Evolutionary conservation across 2,113 vertebrate species (phyloP).

Genomic region (Pterophyllum scalare): DNA sequence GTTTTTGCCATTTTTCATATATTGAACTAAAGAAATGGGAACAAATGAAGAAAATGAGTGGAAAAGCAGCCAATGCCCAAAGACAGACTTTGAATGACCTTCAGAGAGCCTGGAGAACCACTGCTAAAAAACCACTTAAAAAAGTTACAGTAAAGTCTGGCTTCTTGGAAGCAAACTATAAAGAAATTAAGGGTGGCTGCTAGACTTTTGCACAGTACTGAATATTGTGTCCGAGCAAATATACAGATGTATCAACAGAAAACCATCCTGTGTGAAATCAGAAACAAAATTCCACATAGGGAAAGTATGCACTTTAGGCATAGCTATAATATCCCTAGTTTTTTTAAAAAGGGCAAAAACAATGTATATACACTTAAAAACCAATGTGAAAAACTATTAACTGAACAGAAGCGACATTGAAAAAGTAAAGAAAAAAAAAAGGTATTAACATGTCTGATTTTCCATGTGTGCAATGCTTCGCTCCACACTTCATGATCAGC

Average conservation of each 20-base stretch:
- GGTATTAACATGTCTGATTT: neutral
- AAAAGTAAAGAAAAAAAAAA: neutral
- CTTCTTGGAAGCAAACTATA: neutral
- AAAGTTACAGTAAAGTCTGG: neutral
- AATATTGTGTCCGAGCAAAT: neutral
- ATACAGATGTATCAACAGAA: no score
- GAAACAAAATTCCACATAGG: no score
- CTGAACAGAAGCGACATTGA: neutral
- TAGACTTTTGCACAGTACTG: neutral
- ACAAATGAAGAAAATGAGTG: neutral
- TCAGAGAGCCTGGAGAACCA: no score
- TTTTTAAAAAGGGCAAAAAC: neutral
- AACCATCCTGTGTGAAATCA: no score
- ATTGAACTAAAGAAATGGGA: neutral
- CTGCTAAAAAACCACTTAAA: neutral
- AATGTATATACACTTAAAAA: neutral
- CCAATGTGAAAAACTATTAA: no score
- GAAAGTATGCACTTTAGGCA: neutral
- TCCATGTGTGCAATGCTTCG: rapidly evolving
- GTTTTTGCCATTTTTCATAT: neutral
- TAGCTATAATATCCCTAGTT: neutral
- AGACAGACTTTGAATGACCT: neutral
- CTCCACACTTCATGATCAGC: neutral
- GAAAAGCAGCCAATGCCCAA: neutral
- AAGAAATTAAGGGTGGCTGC: neutral